Conservation (phyloP, 2,888 invertebrate species). For the Electrophaes corylata region DNA sequence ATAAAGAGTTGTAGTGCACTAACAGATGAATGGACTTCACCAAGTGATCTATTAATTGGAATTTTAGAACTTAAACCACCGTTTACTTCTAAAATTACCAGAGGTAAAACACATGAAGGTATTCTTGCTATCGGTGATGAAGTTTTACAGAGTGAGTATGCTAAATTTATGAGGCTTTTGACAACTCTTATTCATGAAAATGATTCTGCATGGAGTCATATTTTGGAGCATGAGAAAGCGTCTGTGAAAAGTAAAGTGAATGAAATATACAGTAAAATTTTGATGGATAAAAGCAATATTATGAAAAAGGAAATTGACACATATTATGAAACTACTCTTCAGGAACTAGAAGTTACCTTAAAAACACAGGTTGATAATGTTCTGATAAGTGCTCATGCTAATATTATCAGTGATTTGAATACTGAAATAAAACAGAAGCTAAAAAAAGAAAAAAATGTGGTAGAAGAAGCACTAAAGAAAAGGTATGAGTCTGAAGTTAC, state of each 20-base stretch:
- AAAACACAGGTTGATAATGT: conserved; percentile 58
- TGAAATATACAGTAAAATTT: conserved; percentile 57
- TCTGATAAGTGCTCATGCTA: conserved; percentile 54
- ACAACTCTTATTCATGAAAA: conserved; percentile 58
- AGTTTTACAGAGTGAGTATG: conserved; percentile 57
- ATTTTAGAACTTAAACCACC: conserved; percentile 67
- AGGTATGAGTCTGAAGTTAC: conserved; percentile 56
- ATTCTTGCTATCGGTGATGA: conserved; percentile 68
- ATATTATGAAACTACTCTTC: conserved; percentile 68
- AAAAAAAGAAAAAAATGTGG: conserved; percentile 51
- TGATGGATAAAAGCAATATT: conserved; percentile 58
- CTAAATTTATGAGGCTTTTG: conserved; percentile 52
- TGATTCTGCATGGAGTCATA: conserved; percentile 65
- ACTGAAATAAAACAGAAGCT: conserved; percentile 62
- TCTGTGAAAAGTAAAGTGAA: conserved; percentile 57
- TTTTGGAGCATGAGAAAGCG: conserved; percentile 60
- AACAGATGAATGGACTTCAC: conserved; percentile 63
- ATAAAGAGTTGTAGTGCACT: conserved; percentile 5
- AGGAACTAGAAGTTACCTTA: conserved; percentile 65
- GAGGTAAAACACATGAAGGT: conserved; percentile 72
- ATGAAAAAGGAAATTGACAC: conserved; percentile 61
- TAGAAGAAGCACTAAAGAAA: conserved; percentile 55
- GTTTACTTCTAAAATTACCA: conserved; percentile 74
- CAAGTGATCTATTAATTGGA: conserved; percentile 72
- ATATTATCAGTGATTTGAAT: conserved; percentile 62